phyloP scores from a whole-genome alignment of 2,113 vertebrate species.

The Illadopsis cleaveri region DNA sequence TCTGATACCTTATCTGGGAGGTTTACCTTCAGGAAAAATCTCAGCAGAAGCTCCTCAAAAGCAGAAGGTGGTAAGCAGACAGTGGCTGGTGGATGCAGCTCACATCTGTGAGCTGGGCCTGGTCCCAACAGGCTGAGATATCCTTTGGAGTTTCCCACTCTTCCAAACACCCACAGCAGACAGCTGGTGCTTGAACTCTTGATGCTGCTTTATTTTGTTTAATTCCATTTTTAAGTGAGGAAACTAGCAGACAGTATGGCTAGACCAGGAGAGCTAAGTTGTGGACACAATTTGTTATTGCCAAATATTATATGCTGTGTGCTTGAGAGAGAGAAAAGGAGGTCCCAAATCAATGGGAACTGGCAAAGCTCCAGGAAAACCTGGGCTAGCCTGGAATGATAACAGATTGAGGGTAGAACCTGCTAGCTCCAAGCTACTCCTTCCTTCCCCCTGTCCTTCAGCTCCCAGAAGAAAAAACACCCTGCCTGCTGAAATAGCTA shows the following conservation, averaged over 20 bases:
- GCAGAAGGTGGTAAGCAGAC: not conserved
- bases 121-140: not conserved
- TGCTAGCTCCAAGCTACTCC: not conserved
- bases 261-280: not conserved
- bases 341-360: not conserved
- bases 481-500: not conserved
- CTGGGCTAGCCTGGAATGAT: not conserved
- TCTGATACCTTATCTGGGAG: not conserved
- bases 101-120: not conserved
- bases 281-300: not conserved
- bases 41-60: not conserved
- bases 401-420: not conserved
- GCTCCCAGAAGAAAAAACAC: not conserved
- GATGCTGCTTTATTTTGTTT: not conserved
- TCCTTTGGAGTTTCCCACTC: not conserved
- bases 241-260: not conserved
- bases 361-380: not conserved
- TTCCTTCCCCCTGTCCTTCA: not conserved
- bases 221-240: not conserved
- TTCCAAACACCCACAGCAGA: not conserved
- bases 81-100: not conserved
- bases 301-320: not conserved
- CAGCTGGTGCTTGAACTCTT: not conserved
- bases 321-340: not conserved
- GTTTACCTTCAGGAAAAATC: not conserved